Evolutionary conservation across 2,797 vertebrate species (phyloP).

Genomic region (Dicrostonyx torquatus): DNA sequence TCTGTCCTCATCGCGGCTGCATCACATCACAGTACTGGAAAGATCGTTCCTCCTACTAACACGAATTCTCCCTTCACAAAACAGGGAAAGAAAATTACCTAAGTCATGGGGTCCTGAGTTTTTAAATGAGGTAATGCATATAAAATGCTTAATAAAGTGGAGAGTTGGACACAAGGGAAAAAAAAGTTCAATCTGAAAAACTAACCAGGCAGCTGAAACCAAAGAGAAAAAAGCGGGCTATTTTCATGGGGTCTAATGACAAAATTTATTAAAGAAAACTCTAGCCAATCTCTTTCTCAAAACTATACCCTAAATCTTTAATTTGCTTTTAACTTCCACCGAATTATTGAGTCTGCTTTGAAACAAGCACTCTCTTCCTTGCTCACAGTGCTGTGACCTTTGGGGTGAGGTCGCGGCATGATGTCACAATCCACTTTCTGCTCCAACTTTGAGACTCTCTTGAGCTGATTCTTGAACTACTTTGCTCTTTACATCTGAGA

Average conservation of each 20-base stretch:
- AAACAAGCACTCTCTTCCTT: slow-evolving; percentile 23
- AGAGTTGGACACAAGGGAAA: neutral
- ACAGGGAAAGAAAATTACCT: slow-evolving; percentile 3
- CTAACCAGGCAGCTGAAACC: neutral
- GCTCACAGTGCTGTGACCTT: neutral
- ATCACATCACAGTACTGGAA: neutral
- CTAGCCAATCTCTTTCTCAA: neutral
- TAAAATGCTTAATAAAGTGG: neutral
- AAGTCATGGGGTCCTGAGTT: neutral
- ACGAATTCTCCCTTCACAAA: neutral
- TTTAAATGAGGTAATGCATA: slow-evolving; percentile 30
- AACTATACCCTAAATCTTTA: slow-evolving; percentile 39
- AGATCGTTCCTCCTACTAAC: slow-evolving; percentile 1
- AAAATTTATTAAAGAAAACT: slow-evolving; percentile 36
- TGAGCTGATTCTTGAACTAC: neutral
- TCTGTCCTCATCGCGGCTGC: neutral
- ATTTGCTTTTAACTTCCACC: slow-evolving; percentile 38
- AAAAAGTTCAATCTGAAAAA: slow-evolving; percentile 32
- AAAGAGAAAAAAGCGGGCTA: neutral
- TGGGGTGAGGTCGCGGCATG: slow-evolving; percentile 51
- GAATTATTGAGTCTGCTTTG: slow-evolving; percentile 32
- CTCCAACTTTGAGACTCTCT: slow-evolving; percentile 41
- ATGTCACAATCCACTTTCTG: slow-evolving; percentile 70
- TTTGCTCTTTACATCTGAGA: neutral
- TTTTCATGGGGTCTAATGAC: slow-evolving; percentile 31